A percentile compares a stretch with the other conserved stretches of the same genome.
phyloP scores from a whole-genome alignment of 2,888 invertebrate species.

The Gymnocheta viridis region DNA sequence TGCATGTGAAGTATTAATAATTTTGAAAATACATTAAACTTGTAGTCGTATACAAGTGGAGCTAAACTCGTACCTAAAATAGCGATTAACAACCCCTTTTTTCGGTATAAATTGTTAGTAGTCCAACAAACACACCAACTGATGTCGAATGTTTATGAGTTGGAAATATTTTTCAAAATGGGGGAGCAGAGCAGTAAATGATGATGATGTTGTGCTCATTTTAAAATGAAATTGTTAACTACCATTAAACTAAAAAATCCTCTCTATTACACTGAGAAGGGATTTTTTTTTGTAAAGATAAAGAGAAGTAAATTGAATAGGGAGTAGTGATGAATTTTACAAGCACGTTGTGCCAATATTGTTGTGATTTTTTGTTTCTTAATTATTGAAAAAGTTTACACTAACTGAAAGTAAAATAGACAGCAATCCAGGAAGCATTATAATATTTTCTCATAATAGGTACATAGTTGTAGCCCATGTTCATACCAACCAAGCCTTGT shows the following conservation, averaged over 20 bases:
- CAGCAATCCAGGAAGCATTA: background rate
- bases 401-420: background rate
- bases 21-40: background rate
- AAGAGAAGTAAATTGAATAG: background rate
- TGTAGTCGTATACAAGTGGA: constrained; percentile 17
- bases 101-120: background rate
- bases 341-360: constrained; percentile 53
- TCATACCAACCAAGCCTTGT: too few species aligned
- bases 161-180: constrained; percentile 42
- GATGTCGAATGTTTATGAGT: background rate
- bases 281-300: background rate
- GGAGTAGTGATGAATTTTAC: constrained; percentile 16
- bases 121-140: constrained; percentile 20
- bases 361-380: constrained; percentile 20
- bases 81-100: constrained; percentile 46
- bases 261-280: background rate
- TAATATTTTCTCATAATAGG: background rate
- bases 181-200: constrained; percentile 48
- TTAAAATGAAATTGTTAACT: constrained; percentile 33
- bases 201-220: constrained; percentile 28
- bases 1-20: background rate
- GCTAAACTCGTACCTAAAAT: background rate
- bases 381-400: constrained; percentile 16
- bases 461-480: too few species aligned
- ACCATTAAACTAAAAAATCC: background rate